Conservation (phyloP, 2,888 invertebrate species). For the Chromoteleia sp. region DNA sequence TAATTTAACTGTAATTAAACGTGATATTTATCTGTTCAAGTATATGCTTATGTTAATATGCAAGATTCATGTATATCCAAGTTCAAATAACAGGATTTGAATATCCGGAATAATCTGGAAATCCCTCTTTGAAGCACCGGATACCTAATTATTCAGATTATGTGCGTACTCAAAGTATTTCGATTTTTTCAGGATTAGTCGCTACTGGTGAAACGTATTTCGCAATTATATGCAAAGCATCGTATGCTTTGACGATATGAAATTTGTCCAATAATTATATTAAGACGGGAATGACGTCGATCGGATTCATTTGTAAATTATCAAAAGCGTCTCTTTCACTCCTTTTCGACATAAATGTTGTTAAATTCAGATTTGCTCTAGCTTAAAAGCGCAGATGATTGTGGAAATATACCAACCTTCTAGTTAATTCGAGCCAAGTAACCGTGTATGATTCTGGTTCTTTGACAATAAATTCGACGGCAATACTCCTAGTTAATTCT, state of each 20-base stretch:
- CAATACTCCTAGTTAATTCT: constrained; percentile 89
- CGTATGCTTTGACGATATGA: too few species aligned
- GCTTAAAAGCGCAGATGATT: not conserved
- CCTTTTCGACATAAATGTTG: too few species aligned
- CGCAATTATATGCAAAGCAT: not conserved
- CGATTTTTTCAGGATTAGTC: constrained; percentile 9
- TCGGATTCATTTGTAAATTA: too few species aligned
- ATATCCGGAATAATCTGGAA: constrained; percentile 42
- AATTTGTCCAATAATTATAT: too few species aligned
- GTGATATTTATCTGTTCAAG: constrained; percentile 6
- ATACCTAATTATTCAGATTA: constrained; percentile 44
- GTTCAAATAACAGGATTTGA: constrained; percentile 29
- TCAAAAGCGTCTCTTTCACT: too few species aligned
- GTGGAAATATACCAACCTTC: constrained; percentile 85
- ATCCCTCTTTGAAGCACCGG: constrained; percentile 18
- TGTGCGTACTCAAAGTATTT: constrained; percentile 11
- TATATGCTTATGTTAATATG: constrained; percentile 4
- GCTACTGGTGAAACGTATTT: not conserved
- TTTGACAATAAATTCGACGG: constrained; percentile 92
- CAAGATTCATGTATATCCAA: constrained; percentile 15
- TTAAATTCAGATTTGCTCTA: too few species aligned
- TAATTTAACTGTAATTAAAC: constrained; percentile 8
- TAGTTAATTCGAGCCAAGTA: constrained; percentile 93
- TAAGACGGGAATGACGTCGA: too few species aligned
- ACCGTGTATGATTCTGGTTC: constrained; percentile 91